phyloP scores from a whole-genome alignment of 2,113 vertebrate species.

The Rhinogobius similis region DNA sequence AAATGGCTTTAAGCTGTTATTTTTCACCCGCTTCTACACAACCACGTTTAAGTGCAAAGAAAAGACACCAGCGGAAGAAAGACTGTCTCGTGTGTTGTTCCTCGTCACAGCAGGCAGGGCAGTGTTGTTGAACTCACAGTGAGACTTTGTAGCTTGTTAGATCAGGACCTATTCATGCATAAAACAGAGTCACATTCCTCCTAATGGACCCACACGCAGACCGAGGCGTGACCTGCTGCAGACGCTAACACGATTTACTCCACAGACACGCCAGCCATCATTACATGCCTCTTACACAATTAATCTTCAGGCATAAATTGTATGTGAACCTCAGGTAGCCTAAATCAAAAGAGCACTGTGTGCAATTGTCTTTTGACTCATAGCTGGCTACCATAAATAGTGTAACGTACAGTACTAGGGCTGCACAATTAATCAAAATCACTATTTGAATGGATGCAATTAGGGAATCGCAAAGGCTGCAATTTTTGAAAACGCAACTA shows the following conservation, averaged over 20 bases:
- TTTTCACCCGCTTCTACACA: too few species aligned
- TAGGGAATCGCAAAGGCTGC: too few species aligned
- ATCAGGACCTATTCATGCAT: constrained; percentile 52
- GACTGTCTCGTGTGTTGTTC: constrained; percentile 1
- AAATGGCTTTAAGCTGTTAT: too few species aligned
- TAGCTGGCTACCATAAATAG: constrained; percentile 50
- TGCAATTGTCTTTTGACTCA: too few species aligned
- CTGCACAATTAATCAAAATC: too few species aligned
- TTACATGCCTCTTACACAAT: constrained; percentile 78
- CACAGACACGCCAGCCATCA: constrained; percentile 64
- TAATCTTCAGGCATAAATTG: constrained; percentile 70
- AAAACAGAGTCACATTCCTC: constrained; percentile 48
- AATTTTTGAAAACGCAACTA: too few species aligned
- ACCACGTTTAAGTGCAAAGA: too few species aligned
- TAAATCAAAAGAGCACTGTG: constrained; percentile 65
- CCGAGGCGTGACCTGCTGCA: too few species aligned
- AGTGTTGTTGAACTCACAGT: constrained; percentile 19
- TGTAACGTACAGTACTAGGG: constrained; percentile 41
- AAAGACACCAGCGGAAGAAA: too few species aligned
- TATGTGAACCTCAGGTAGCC: constrained; percentile 69
- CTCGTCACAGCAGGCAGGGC: constrained; percentile 32
- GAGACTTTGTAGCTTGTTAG: constrained; percentile 45
- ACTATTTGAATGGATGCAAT: too few species aligned
- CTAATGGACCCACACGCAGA: constrained; percentile 12
- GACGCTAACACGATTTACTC: too few species aligned